Evolutionary conservation across 2,888 invertebrate species (phyloP).

Genomic region (Perizoma flavofasciatum): DNA sequence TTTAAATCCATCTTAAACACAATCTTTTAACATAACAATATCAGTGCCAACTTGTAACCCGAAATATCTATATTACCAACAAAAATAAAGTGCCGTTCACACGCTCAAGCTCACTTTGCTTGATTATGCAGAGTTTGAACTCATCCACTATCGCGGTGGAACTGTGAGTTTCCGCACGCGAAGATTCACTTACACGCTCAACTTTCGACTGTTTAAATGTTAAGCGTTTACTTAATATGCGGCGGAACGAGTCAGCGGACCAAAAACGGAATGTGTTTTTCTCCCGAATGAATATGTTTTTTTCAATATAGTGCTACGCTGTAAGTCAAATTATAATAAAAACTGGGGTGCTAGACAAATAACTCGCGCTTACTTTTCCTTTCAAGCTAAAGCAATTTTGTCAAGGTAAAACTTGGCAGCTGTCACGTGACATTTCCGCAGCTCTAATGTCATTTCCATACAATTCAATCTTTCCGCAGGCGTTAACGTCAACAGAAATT

Average conservation of each 20-base stretch:
- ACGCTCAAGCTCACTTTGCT: conserved; percentile 27
- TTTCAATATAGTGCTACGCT: too few relatives aligned
- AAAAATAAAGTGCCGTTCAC: conserved; percentile 29
- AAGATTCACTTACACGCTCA: conserved; percentile 34
- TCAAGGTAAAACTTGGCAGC: too few relatives aligned
- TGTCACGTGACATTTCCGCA: too few relatives aligned
- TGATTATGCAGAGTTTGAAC: conserved; percentile 29
- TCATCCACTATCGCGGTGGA: conserved; percentile 29
- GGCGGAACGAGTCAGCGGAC: neutral
- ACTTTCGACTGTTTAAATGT: conserved; percentile 34
- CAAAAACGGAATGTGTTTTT: neutral
- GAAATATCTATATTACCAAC: conserved; percentile 22
- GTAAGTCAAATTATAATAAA: too few relatives aligned
- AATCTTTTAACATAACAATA: neutral
- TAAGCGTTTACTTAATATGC: conserved; percentile 13
- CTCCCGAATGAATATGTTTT: too few relatives aligned
- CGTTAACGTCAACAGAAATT: too few relatives aligned
- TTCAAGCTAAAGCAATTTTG: too few relatives aligned
- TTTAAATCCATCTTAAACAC: too few relatives aligned
- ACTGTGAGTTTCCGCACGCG: conserved; percentile 16
- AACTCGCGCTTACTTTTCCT: too few relatives aligned
- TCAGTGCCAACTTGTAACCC: conserved; percentile 1
- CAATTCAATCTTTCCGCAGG: too few relatives aligned
- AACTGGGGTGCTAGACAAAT: too few relatives aligned
- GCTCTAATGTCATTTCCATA: too few relatives aligned